Conservation (phyloP, 2,113 vertebrate genomes). For the Thunnus thynnus region DNA sequence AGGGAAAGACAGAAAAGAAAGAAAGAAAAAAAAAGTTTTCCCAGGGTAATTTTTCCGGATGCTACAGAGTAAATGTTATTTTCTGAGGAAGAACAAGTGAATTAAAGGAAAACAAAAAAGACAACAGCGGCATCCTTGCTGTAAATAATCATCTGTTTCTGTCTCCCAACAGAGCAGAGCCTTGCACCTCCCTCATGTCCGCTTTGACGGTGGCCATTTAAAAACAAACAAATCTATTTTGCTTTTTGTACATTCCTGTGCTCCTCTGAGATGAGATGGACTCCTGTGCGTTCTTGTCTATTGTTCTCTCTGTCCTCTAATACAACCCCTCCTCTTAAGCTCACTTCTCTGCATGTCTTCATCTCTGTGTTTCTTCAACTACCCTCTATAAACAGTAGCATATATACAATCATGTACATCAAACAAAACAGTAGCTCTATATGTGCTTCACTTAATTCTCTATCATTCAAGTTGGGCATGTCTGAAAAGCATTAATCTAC, state of each 20-base stretch:
- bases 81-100: slow-evolving; percentile 61
- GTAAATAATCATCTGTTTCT: slow-evolving; percentile 66
- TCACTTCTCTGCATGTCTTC: neutral
- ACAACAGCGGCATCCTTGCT: slow-evolving; percentile 40
- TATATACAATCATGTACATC: neutral
- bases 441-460: neutral
- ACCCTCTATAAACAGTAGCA: neutral
- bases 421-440: neutral
- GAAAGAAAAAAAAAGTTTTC: slow-evolving; percentile 41
- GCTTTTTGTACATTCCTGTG: slow-evolving; percentile 29
- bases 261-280: slow-evolving; percentile 50
- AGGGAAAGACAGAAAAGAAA: slow-evolving; percentile 13
- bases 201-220: slow-evolving; percentile 55
- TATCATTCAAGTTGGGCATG: too few relatives aligned
- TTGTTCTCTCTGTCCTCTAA: slow-evolving; percentile 9
- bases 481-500: too few relatives aligned
- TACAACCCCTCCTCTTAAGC: neutral
- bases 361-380: neutral
- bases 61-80: slow-evolving; percentile 58
- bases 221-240: slow-evolving; percentile 73
- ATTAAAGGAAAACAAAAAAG: slow-evolving; percentile 64
- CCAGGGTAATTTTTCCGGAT: slow-evolving; percentile 37
- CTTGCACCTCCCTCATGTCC: slow-evolving; percentile 38
- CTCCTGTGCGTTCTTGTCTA: slow-evolving; percentile 27
- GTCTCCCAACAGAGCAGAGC: slow-evolving; percentile 50